Evolutionary conservation across 2,113 vertebrate genomes (phyloP).

Genomic region (Chrysemys picta): DNA sequence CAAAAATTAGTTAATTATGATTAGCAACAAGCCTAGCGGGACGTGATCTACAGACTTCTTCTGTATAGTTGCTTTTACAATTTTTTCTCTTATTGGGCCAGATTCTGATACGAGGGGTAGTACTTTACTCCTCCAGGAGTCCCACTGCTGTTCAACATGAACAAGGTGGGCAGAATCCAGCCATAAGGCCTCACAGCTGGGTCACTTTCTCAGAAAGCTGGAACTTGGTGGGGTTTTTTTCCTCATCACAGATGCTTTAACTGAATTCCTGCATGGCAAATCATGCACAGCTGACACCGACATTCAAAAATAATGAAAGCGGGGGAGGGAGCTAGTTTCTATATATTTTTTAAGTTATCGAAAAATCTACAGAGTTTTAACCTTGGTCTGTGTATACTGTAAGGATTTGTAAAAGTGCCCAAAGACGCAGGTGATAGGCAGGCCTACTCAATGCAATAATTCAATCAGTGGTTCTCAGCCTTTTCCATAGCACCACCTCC

Average conservation of each 20-base stretch:
- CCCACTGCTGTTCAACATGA: background rate
- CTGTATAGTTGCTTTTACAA: no score
- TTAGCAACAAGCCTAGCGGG: background rate
- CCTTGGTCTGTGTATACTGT: background rate
- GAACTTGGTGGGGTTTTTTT: background rate
- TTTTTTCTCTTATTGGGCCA: no score
- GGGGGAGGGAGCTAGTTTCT: no score
- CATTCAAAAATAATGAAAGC: background rate
- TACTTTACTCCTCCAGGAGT: background rate
- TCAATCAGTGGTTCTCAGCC: no score
- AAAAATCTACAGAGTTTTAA: background rate
- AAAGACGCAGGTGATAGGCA: background rate
- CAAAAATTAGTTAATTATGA: background rate
- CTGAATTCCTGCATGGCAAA: background rate
- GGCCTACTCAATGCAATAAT: no score
- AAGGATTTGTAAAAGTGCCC: background rate
- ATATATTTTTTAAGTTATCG: no score
- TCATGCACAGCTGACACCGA: background rate
- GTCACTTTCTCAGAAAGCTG: background rate
- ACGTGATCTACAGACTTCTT: background rate
- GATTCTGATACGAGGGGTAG: background rate
- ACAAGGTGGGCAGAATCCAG: background rate
- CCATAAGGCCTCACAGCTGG: background rate
- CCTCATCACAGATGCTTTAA: background rate
- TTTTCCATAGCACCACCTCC: no score